Conservation (phyloP, 2,888 invertebrate species). For the Chaitophorus viminalis region DNA sequence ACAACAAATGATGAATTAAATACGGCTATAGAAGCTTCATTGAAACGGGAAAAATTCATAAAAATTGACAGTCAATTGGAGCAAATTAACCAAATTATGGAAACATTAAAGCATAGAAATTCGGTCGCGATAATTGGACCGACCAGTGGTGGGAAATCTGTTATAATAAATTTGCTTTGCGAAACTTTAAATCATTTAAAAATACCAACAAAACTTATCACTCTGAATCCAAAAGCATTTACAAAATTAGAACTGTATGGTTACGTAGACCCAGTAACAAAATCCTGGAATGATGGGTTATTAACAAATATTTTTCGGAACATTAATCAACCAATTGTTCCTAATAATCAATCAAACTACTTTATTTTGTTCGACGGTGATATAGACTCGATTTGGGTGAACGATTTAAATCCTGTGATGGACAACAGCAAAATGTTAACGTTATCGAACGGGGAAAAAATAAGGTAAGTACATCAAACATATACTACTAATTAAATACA, state of each 20-base stretch:
- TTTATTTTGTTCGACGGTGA: conserved; percentile 94
- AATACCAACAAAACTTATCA: conserved; percentile 80
- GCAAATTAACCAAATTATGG: conserved; percentile 76
- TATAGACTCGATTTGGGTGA: conserved; percentile 94
- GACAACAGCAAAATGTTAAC: conserved; percentile 92
- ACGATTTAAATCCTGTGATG: conserved; percentile 98
- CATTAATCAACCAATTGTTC: conserved; percentile 77
- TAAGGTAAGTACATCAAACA: conserved; percentile 69
- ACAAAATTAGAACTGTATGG: conserved; percentile 83
- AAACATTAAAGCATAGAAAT: conserved; percentile 94
- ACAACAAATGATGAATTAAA: conserved; percentile 89
- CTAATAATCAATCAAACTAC: conserved; percentile 77
- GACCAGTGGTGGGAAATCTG: conserved; percentile 93
- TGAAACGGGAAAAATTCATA: conserved; percentile 68
- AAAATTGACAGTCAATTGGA: conserved; percentile 38
- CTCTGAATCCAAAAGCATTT: conserved; percentile 82
- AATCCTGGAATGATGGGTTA: conserved; percentile 94
- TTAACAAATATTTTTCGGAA: conserved; percentile 91
- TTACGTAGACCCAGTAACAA: conserved; percentile 83
- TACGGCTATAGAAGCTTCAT: conserved; percentile 77
- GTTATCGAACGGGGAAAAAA: conserved; percentile 89
- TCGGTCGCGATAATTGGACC: conserved; percentile 92
- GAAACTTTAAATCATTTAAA: conserved; percentile 82
- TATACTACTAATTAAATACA: no score
- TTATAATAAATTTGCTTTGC: conserved; percentile 80